Evolutionary conservation across 2,888 invertebrate genomes (phyloP).

Genomic region (Euzetes globulus): DNA sequence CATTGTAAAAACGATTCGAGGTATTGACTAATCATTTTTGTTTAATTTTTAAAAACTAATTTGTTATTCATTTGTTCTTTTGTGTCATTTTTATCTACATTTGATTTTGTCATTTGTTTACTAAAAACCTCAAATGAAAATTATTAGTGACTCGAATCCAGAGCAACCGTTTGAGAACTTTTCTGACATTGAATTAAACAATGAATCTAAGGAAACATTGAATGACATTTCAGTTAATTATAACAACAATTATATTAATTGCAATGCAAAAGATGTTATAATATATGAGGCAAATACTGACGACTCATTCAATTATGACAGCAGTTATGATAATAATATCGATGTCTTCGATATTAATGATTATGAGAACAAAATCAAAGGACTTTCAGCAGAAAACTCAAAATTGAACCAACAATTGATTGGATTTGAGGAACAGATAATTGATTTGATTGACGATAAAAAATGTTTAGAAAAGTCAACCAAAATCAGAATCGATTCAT

Average conservation of each 20-base stretch:
- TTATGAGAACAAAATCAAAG: not conserved
- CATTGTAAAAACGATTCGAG: too few species aligned
- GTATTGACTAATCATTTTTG: too few species aligned
- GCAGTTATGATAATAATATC: not conserved
- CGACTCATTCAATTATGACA: not conserved
- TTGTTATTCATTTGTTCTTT: too few species aligned
- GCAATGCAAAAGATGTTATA: not conserved
- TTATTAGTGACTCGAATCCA: not conserved
- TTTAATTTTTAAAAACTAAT: too few species aligned
- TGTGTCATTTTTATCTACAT: too few species aligned
- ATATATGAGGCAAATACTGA: not conserved
- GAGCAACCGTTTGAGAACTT: not conserved
- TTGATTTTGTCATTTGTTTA: too few species aligned
- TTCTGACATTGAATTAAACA: not conserved
- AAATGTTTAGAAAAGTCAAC: not conserved
- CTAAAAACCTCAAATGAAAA: too few species aligned
- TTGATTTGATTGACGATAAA: slow-evolving; percentile 9
- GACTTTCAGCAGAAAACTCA: not conserved
- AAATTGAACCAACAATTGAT: not conserved
- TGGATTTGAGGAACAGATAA: not conserved
- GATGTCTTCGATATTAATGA: not conserved
- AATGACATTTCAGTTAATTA: not conserved
- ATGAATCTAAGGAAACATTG: not conserved
- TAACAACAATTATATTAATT: not conserved
- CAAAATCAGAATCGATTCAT: not conserved